These are phyloP conservation scores for Pachypanchax playfairii DNA, from an alignment of 2,113 vertebrate species.

Conservation along the genomic window DNA sequence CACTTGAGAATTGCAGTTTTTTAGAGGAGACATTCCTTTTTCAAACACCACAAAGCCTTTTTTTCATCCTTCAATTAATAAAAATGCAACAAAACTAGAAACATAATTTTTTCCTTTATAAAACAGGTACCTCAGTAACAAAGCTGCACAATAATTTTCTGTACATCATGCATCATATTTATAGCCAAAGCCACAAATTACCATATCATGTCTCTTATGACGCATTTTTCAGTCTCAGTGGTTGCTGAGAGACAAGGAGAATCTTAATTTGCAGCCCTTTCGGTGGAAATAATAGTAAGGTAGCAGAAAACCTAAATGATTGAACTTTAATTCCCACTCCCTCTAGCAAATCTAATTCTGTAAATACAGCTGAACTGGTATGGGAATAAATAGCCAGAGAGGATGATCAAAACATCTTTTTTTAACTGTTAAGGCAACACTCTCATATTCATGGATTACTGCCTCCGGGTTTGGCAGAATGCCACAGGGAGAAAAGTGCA, in stretches of 20 bases:
- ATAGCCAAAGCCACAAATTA: conserved; percentile 77
- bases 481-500: conserved; percentile 69
- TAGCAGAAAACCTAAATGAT: conserved; percentile 75
- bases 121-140: conserved; percentile 64
- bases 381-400: conserved; percentile 74
- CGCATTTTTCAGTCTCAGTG: conserved; percentile 74
- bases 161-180: conserved; percentile 65
- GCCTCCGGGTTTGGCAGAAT: conserved; percentile 76
- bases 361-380: conserved; percentile 64
- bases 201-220: conserved; percentile 72
- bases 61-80: too few species aligned
- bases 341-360: conserved; percentile 74
- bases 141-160: conserved; percentile 55
- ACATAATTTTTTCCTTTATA: not conserved
- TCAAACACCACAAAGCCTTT: too few species aligned
- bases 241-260: conserved; percentile 73
- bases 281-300: conserved; percentile 81
- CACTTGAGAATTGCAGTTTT: too few species aligned
- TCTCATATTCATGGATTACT: conserved; percentile 78
- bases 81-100: not conserved
- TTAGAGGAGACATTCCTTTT: too few species aligned
- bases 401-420: conserved; percentile 80
- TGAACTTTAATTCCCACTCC: conserved; percentile 76
- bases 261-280: conserved; percentile 77
- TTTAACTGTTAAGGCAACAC: conserved; percentile 70